Evolutionary conservation across 2,888 invertebrate genomes (phyloP), one percentile per base, ranked within the genome.

Genomic region (Hyppa rectilinea): DNA sequence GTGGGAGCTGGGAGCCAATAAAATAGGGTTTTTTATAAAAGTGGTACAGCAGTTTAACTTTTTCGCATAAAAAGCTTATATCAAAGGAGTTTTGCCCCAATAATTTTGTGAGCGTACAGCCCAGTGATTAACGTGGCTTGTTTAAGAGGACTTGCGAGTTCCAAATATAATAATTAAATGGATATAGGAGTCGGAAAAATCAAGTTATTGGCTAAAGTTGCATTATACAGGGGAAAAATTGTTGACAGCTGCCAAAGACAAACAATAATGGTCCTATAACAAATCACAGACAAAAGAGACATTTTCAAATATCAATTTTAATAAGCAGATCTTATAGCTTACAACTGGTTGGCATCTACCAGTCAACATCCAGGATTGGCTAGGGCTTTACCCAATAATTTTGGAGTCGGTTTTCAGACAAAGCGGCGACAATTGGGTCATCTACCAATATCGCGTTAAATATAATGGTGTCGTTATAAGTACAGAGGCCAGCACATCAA

Each of bases 21-120:
- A 7, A 26, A 12, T 76, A 76, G 12, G 49, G 2, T 36, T 40
- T 31, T 58, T 72, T 49, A 12, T 40, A 7, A 67, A 45, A n/a
- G 47, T 12, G 4, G 23, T 56, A 43, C 72, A 50, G 49, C 67
- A 56, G 49, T 67, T 47, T 47, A 43, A 26, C 20, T 36, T 68
- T 26, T 12, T 6, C 23, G 3, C n/a, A 4, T n/a, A 12, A 40
- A 14, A 9, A 2, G 34, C 26, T 14, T 45, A 7, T 12, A 9
- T 20, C 23, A 0, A 20, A 10, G 26, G 20, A 3, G 14, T 43
- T 14, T 20, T 26, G 43, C 14, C 20, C 43, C 5, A 43, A 43
- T 1, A 14, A n/a, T 56, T 26, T 62, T 36, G 1, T 9, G 3
- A 5, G 3, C 0, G 59, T 59, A 12, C 29, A 62, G n/a, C 0